Percentiles rank a stretch among this genome's conserved stretches.
phyloP scores from a whole-genome alignment of 1,140 invertebrate species.

The Antheraea pernyi region DNA sequence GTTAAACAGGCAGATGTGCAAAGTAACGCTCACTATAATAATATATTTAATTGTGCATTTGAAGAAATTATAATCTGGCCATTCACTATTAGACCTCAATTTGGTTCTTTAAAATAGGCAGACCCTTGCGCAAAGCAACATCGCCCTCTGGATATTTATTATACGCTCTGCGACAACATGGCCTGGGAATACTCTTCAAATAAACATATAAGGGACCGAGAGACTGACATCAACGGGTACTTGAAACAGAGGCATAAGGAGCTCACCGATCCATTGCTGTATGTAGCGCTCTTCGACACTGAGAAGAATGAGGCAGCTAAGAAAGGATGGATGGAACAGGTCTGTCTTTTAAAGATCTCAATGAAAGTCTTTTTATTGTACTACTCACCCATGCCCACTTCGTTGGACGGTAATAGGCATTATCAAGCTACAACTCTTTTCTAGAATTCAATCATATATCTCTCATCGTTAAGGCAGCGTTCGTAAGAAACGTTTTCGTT shows the following conservation, averaged over 20 bases:
- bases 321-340: conserved; percentile 70
- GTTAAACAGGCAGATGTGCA: too few species aligned
- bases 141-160: conserved; percentile 80
- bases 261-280: conserved; percentile 52
- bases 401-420: too few species aligned
- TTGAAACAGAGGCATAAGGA: conserved; percentile 53
- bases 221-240: conserved; percentile 64
- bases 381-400: too few species aligned
- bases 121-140: conserved; percentile 53
- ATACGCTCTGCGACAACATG: conserved; percentile 64
- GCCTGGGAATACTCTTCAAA: conserved; percentile 56
- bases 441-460: too few species aligned
- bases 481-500: too few species aligned
- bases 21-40: too few species aligned
- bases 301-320: conserved; percentile 76
- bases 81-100: background rate
- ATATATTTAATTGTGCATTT: too few species aligned
- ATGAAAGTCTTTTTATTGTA: too few species aligned
- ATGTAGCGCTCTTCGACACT: conserved; percentile 68
- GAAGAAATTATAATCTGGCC: too few species aligned
- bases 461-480: too few species aligned
- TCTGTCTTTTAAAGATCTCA: conserved; percentile 17
- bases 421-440: too few species aligned
- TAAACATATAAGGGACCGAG: conserved; percentile 64
- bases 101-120: conserved; percentile 37